Conservation (phyloP, 2,113 vertebrate genomes). For the Apus apus region DNA sequence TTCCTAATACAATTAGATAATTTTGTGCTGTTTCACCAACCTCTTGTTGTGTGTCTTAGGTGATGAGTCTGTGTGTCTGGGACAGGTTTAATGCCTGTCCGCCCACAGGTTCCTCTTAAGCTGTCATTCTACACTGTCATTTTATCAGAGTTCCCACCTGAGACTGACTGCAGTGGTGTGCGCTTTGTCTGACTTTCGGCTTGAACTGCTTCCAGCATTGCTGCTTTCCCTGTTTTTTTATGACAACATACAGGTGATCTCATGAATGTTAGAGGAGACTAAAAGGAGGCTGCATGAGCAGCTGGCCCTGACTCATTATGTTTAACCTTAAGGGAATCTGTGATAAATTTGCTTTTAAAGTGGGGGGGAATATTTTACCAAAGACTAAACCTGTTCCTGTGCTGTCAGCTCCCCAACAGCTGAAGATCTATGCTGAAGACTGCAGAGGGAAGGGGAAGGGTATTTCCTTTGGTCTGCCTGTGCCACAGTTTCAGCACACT, state of each 20-base stretch:
- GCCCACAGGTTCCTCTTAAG: constrained; percentile 69
- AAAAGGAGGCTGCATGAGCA: background rate
- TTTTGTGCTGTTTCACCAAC: constrained; percentile 70
- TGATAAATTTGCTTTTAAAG: background rate
- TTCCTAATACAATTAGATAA: constrained; percentile 72
- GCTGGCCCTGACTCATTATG: background rate
- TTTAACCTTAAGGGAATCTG: constrained; percentile 20
- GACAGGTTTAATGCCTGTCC: constrained; percentile 68
- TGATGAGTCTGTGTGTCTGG: constrained; percentile 58
- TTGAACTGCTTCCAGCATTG: constrained; percentile 21
- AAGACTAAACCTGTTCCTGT: background rate
- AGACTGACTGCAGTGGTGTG: constrained; percentile 30
- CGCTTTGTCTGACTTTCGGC: constrained; percentile 33
- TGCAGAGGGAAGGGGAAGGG: background rate
- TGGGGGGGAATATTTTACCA: background rate
- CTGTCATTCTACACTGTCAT: constrained; percentile 71
- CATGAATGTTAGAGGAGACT: background rate
- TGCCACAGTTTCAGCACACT: background rate
- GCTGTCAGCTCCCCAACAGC: background rate
- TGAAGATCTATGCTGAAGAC: background rate
- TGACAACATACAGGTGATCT: background rate
- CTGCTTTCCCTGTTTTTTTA: background rate
- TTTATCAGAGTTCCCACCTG: constrained; percentile 62
- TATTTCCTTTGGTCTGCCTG: background rate
- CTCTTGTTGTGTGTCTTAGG: constrained; percentile 62